Conservation (phyloP, 2,888 invertebrate species). For the Synergus gifuensis region DNA sequence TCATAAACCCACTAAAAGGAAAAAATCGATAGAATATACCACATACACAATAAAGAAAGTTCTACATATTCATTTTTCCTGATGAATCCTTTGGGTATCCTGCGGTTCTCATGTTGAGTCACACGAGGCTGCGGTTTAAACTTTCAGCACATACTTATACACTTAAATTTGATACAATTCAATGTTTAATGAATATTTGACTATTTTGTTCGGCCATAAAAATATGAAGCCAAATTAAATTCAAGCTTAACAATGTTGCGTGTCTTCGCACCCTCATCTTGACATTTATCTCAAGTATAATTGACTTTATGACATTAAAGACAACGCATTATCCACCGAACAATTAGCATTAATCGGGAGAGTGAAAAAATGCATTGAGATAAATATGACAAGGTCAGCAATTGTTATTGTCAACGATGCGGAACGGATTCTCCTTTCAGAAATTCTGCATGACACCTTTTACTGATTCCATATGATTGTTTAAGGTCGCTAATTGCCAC, state of each 20-base stretch:
- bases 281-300: slow-evolving; percentile 21
- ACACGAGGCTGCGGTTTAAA: not conserved
- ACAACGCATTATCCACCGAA: slow-evolving; percentile 1
- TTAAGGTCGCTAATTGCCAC: slow-evolving; percentile 21
- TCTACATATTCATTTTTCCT: not conserved
- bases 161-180: not conserved
- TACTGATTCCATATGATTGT: slow-evolving; percentile 13
- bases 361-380: slow-evolving; percentile 51
- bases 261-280: not conserved
- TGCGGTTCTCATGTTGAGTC: not conserved
- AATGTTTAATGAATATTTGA: no score
- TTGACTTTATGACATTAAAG: slow-evolving; percentile 38
- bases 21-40: slow-evolving; percentile 4
- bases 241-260: not conserved
- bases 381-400: slow-evolving; percentile 46
- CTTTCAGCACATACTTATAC: not conserved
- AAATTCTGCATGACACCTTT: slow-evolving; percentile 11
- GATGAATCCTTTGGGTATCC: slow-evolving; percentile 15
- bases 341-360: slow-evolving; percentile 51
- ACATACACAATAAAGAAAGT: not conserved
- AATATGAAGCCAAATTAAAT: not conserved
- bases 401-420: slow-evolving; percentile 43
- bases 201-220: not conserved
- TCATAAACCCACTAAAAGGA: not conserved
- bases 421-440: slow-evolving; percentile 12